These are phyloP conservation scores for Scaptomyza flava DNA, from an alignment of 2,888 invertebrate genomes.

Conservation along the genomic window DNA sequence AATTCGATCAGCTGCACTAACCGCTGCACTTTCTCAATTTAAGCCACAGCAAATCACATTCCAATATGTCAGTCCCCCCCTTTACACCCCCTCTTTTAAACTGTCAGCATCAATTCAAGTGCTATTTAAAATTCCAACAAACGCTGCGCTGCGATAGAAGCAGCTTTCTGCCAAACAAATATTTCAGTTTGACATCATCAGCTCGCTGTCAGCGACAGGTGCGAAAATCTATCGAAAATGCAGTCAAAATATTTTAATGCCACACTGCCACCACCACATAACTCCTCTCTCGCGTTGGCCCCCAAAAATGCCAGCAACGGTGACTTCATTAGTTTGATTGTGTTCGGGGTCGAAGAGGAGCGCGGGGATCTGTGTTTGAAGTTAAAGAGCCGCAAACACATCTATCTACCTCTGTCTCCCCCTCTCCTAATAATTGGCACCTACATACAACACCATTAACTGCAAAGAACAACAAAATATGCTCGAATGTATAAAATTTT, in stretches of 20 bases:
- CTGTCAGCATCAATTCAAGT: slow-evolving; percentile 41
- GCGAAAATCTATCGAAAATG: slow-evolving; percentile 38
- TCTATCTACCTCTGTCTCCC: not conserved
- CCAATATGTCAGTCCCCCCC: not conserved
- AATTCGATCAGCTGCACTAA: not conserved
- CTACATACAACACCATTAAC: slow-evolving; percentile 12
- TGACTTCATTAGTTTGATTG: slow-evolving; percentile 61
- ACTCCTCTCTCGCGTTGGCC: not conserved
- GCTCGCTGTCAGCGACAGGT: slow-evolving; percentile 47
- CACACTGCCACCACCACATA: not conserved
- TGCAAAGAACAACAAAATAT: slow-evolving; percentile 1
- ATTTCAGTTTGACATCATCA: slow-evolving; percentile 42
- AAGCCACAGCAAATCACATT: slow-evolving; percentile 11
- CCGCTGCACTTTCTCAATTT: not conserved
- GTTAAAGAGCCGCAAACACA: slow-evolving; percentile 32
- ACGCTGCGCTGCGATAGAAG: slow-evolving; percentile 15
- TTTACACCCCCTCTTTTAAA: not conserved
- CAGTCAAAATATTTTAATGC: slow-evolving; percentile 55
- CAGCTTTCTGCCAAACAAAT: slow-evolving; percentile 6
- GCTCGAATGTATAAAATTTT: not conserved
- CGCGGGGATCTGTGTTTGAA: not conserved
- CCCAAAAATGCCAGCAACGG: slow-evolving; percentile 25
- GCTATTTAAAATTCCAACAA: slow-evolving; percentile 61
- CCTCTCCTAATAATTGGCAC: slow-evolving; percentile 19
- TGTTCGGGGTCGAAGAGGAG: not conserved